These are phyloP conservation scores for Halcyon smyrnensis DNA, from an alignment of 2,797 vertebrate species.

Conservation along the genomic window DNA sequence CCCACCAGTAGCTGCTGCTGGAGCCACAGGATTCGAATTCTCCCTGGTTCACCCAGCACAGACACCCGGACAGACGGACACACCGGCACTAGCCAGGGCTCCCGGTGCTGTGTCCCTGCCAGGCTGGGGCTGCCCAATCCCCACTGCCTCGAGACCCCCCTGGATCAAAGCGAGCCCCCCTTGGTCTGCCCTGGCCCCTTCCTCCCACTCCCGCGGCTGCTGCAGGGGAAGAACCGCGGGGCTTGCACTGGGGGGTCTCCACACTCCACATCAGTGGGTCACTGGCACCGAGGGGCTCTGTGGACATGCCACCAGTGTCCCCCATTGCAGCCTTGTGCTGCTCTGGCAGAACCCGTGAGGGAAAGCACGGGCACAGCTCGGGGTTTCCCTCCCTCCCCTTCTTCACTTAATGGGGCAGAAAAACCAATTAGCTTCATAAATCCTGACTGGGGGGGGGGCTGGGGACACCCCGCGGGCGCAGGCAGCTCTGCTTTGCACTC, in stretches of 20 bases:
- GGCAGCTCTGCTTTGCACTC: not conserved
- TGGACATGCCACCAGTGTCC: accelerated
- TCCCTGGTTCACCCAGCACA: not conserved
- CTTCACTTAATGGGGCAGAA: constrained; percentile 62
- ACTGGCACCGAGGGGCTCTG: not conserved
- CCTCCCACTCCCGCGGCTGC: accelerated
- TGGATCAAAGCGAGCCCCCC: accelerated
- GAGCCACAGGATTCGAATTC: not conserved
- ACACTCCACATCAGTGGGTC: not conserved
- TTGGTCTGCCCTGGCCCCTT: not conserved
- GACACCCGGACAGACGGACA: not conserved
- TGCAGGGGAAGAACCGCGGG: not conserved
- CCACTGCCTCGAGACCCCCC: accelerated
- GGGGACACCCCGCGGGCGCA: not conserved
- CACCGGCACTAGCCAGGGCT: not conserved
- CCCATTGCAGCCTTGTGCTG: not conserved
- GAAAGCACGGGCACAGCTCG: not conserved
- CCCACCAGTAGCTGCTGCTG: not conserved
- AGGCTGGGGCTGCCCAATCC: not conserved
- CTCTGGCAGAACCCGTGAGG: not conserved
- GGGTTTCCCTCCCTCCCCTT: not conserved
- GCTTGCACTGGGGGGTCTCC: not conserved
- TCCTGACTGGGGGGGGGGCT: not conserved
- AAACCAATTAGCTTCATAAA: constrained; percentile 60
- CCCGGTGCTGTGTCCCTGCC: accelerated